Evolutionary conservation across 2,797 vertebrate species (phyloP).

Genomic region (Chiloscyllium punctatum): DNA sequence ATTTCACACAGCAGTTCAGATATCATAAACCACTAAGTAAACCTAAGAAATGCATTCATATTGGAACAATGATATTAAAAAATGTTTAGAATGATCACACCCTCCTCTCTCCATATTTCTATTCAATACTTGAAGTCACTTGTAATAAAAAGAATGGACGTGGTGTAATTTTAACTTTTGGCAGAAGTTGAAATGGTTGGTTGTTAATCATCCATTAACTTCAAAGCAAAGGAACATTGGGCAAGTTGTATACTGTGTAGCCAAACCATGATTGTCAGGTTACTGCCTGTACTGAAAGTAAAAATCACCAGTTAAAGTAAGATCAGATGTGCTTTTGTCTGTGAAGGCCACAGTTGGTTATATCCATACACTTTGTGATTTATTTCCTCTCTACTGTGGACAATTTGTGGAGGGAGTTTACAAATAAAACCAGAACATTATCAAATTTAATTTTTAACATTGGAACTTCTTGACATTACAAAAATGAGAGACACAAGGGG

Average conservation of each 20-base stretch:
- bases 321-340: not conserved
- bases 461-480: not conserved
- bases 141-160: not conserved
- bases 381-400: not conserved
- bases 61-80: not conserved
- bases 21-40: not conserved
- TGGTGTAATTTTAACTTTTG: not conserved
- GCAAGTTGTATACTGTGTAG: not conserved
- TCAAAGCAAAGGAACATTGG: not conserved
- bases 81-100: not conserved
- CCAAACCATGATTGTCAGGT: not conserved
- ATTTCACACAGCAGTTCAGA: not conserved
- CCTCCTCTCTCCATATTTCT: not conserved
- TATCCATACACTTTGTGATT: not conserved
- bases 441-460: not conserved
- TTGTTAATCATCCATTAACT: not conserved
- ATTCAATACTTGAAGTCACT: not conserved
- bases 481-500: not conserved
- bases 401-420: not conserved
- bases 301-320: too few species aligned
- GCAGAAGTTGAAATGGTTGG: not conserved
- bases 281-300: too few species aligned
- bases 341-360: not conserved
- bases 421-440: not conserved
- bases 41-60: not conserved